phyloP scores from a whole-genome alignment of 2,888 invertebrate genomes.

The Pimpla rufipes region DNA sequence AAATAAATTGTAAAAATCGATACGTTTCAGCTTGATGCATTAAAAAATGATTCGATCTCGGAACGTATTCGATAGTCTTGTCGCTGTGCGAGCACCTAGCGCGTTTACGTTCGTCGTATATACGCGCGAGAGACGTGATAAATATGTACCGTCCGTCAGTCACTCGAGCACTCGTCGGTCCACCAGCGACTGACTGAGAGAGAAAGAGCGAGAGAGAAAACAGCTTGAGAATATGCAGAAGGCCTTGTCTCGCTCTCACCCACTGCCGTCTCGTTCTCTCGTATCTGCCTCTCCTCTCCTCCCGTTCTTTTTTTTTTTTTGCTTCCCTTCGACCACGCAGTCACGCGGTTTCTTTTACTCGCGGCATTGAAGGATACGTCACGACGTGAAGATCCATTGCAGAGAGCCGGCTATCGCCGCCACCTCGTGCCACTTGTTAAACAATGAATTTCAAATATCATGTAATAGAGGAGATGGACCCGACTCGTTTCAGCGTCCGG shows the following conservation, averaged over 20 bases:
- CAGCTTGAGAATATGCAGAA: constrained; percentile 76
- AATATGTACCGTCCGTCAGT: constrained; percentile 64
- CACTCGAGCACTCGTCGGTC: constrained; percentile 64
- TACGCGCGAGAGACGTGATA: constrained; percentile 45
- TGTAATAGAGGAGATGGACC: constrained; percentile 3
- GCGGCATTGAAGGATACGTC: constrained; percentile 17
- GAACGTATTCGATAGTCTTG: constrained; percentile 25
- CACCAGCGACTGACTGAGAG: constrained; percentile 33
- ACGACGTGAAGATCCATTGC: constrained; percentile 32
- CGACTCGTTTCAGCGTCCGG: neutral
- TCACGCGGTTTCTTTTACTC: constrained; percentile 54
- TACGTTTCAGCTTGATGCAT: neutral
- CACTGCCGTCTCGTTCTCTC: constrained; percentile 56
- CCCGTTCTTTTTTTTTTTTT: constrained; percentile 30
- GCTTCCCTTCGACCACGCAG: constrained; percentile 38
- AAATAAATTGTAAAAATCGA: neutral
- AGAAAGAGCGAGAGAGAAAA: constrained; percentile 40
- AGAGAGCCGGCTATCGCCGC: constrained; percentile 16
- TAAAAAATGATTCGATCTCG: constrained; percentile 21
- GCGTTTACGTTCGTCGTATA: constrained; percentile 18
- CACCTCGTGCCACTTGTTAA: constrained; percentile 33
- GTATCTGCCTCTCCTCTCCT: constrained; percentile 53
- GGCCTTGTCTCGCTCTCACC: constrained; percentile 64
- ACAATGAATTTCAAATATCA: constrained; percentile 43
- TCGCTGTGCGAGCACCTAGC: constrained; percentile 21